Evolutionary conservation across 2,888 invertebrate genomes (phyloP).

Genomic region (Hypena proboscidalis): DNA sequence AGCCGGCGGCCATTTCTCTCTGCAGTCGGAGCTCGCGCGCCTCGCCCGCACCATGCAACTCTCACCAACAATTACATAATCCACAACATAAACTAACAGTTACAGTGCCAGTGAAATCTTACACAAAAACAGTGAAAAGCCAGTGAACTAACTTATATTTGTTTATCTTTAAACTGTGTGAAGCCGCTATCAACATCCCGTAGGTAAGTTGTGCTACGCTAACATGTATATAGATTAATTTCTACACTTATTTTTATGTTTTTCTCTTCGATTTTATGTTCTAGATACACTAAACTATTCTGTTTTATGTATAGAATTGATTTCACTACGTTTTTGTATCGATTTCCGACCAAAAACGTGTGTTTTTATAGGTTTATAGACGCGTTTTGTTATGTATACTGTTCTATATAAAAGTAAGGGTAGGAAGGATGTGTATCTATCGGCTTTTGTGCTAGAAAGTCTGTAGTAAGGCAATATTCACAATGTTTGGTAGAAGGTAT

Average conservation of each 20-base stretch:
- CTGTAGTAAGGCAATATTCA: neutral
- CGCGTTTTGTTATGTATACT: slow-evolving; percentile 6
- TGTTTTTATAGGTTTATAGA: slow-evolving; percentile 29
- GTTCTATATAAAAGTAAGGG: neutral
- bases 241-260: slow-evolving; percentile 11
- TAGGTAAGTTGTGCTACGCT: slow-evolving; percentile 36
- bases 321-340: slow-evolving; percentile 34
- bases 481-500: slow-evolving; percentile 18
- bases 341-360: slow-evolving; percentile 33
- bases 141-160: slow-evolving; percentile 12
- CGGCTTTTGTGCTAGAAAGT: neutral
- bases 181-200: slow-evolving; percentile 19
- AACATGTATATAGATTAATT: slow-evolving; percentile 15
- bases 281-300: slow-evolving; percentile 5
- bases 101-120: slow-evolving; percentile 31
- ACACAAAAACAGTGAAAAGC: slow-evolving; percentile 12
- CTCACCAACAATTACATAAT: slow-evolving; percentile 67
- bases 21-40: slow-evolving; percentile 76
- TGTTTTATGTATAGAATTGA: slow-evolving; percentile 2
- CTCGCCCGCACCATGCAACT: slow-evolving; percentile 71
- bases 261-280: slow-evolving; percentile 4
- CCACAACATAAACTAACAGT: slow-evolving; percentile 38
- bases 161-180: slow-evolving; percentile 17
- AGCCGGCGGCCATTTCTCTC: slow-evolving; percentile 75
- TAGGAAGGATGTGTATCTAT: neutral